Evolutionary conservation across 2,888 invertebrate genomes (phyloP).

Genomic region (Lysandra bellargus): DNA sequence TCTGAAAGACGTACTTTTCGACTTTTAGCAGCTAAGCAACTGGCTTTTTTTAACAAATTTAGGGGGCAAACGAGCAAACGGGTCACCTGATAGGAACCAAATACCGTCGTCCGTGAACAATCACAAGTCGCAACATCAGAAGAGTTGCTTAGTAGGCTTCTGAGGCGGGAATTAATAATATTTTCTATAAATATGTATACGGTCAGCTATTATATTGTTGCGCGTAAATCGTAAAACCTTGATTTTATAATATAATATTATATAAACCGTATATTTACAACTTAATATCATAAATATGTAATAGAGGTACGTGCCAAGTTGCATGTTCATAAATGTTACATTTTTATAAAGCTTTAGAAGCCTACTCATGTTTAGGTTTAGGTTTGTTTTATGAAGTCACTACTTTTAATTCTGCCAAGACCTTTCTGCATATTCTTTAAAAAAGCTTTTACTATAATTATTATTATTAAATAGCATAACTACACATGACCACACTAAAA

Average conservation of each 20-base stretch:
- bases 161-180: too few relatives aligned
- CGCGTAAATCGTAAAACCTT: not conserved
- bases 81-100: too few relatives aligned
- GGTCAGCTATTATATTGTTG: not conserved
- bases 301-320: not conserved
- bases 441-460: too few relatives aligned
- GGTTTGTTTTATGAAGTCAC: not conserved
- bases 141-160: too few relatives aligned
- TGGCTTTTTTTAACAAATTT: too few relatives aligned
- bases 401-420: not conserved
- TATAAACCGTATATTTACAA: constrained; percentile 7
- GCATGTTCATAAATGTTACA: not conserved
- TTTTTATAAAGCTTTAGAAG: not conserved
- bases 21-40: too few relatives aligned
- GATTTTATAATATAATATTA: not conserved
- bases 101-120: too few relatives aligned
- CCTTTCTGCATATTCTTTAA: not conserved
- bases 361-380: not conserved
- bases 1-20: too few relatives aligned
- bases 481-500: not conserved
- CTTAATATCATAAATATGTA: not conserved
- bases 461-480: not conserved
- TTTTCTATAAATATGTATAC: not conserved
- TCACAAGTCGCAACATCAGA: too few relatives aligned
- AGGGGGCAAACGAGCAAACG: too few relatives aligned